Percentiles rank a stretch among this genome's conserved stretches.
phyloP scores from a whole-genome alignment of 1,140 invertebrate genomes.

The Antheraea mylitta region DNA sequence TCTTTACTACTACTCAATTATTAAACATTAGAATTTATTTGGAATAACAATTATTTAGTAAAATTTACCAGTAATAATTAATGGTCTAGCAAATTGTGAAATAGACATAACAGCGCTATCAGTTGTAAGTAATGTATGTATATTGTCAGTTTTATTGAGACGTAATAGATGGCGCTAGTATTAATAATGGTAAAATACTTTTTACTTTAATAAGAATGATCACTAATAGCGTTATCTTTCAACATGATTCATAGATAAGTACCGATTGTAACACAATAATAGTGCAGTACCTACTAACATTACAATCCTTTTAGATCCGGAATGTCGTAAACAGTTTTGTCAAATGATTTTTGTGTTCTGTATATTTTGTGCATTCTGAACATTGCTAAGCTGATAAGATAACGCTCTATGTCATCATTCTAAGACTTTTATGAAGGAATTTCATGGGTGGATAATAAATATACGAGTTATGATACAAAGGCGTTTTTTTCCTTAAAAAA shows the following conservation, averaged over 20 bases:
- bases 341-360: background rate
- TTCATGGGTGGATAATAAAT: background rate
- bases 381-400: background rate
- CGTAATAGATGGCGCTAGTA: background rate
- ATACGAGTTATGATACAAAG: background rate
- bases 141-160: too few species aligned
- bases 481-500: background rate
- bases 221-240: background rate
- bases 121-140: too few species aligned
- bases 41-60: too few species aligned
- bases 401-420: background rate
- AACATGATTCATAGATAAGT: background rate
- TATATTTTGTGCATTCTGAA: background rate
- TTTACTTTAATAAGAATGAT: background rate
- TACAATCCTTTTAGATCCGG: conserved; percentile 1
- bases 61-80: too few species aligned
- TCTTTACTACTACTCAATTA: too few species aligned
- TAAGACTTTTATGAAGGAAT: background rate
- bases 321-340: background rate
- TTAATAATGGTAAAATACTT: background rate
- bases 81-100: too few species aligned
- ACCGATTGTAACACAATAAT: background rate
- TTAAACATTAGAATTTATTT: too few species aligned
- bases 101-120: too few species aligned
- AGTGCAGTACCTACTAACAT: background rate